phyloP scores from a whole-genome alignment of 2,888 invertebrate species.

The Cotesia congregata region DNA sequence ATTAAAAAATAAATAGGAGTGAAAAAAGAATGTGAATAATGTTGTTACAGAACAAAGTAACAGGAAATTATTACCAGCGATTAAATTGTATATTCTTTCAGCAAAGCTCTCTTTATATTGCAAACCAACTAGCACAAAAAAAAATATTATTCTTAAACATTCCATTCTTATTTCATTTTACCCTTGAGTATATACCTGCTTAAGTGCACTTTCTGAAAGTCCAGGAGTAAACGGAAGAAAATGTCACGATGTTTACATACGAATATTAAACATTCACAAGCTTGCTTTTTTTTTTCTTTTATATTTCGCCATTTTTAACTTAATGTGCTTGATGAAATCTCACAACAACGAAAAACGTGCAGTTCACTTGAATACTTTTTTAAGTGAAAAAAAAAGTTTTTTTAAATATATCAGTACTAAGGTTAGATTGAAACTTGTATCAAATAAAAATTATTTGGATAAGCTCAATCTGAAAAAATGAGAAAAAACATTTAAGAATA shows the following conservation, averaged over 20 bases:
- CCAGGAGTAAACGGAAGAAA: slow-evolving; percentile 12
- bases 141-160: neutral
- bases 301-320: neutral
- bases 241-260: slow-evolving; percentile 21
- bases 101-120: neutral
- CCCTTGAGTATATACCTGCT: neutral
- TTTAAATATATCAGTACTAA: neutral
- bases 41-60: neutral
- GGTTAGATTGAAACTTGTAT: too few relatives aligned
- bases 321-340: slow-evolving; percentile 21
- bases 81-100: neutral
- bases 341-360: neutral
- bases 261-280: slow-evolving; percentile 27
- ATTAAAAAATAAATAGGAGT: too few relatives aligned
- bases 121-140: neutral
- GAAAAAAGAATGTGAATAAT: too few relatives aligned
- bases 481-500: too few relatives aligned
- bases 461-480: too few relatives aligned
- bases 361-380: neutral
- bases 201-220: slow-evolving; percentile 25
- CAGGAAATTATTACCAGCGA: neutral
- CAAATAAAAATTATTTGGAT: too few relatives aligned
- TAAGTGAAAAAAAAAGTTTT: neutral
- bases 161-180: neutral
- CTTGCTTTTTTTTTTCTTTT: slow-evolving; percentile 6